These are phyloP conservation scores for Spea hammondii DNA, from an alignment of 2,797 vertebrate genomes.

Conservation along the genomic window DNA sequence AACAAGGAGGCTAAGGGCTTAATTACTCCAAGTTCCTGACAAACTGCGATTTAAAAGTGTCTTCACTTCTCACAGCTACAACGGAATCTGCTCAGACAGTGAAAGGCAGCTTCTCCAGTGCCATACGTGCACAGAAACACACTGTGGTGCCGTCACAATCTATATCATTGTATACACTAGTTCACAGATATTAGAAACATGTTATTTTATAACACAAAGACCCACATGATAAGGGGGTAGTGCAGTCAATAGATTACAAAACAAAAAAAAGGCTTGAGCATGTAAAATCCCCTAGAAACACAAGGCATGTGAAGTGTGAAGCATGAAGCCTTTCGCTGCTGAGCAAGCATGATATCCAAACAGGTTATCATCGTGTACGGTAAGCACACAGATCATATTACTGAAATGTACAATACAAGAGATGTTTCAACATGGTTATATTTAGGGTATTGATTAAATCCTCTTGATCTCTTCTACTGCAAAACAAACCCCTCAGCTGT, in stretches of 20 bases:
- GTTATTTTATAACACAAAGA: too few relatives aligned
- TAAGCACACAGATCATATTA: slow-evolving; percentile 37
- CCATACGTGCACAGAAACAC: too few relatives aligned
- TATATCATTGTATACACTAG: too few relatives aligned
- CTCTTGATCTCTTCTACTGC: slow-evolving; percentile 35
- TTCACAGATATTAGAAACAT: too few relatives aligned
- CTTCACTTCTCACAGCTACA: neutral
- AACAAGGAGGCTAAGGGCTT: slow-evolving; percentile 23
- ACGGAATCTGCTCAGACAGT: too few relatives aligned
- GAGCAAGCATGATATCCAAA: slow-evolving; percentile 14
- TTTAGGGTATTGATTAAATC: slow-evolving; percentile 42
- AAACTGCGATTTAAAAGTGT: slow-evolving; percentile 29
- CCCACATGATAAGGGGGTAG: too few relatives aligned
- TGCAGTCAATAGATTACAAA: too few relatives aligned
- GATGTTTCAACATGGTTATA: slow-evolving; percentile 31
- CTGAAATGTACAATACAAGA: slow-evolving; percentile 19
- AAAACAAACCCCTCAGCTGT: slow-evolving; percentile 46
- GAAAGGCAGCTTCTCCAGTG: too few relatives aligned
- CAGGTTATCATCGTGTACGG: slow-evolving; percentile 35
- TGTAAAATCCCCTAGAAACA: too few relatives aligned
- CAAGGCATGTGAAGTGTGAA: neutral
- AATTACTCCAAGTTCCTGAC: slow-evolving; percentile 29
- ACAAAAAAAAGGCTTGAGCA: too few relatives aligned
- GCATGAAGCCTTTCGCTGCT: neutral
- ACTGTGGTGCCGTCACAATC: too few relatives aligned